Conservation (phyloP, 2,113 vertebrate species). For the Rattus rattus region DNA sequence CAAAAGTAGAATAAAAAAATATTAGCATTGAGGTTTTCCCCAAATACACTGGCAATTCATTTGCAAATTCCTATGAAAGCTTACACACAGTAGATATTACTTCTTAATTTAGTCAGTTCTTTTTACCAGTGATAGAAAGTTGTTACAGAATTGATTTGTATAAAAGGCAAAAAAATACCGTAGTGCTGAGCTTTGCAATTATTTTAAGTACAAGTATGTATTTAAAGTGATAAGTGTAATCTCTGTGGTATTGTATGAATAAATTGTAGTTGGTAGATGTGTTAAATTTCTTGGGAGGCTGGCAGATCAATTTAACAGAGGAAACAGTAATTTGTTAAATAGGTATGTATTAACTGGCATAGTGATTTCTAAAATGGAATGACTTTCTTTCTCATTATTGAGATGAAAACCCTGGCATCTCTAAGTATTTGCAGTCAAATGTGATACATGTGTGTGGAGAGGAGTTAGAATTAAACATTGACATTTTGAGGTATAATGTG, state of each 20-base stretch:
- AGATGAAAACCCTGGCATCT: neutral
- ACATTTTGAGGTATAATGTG: conserved; percentile 61
- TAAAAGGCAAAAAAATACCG: neutral
- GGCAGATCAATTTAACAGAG: conserved; percentile 15
- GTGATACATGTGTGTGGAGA: conserved; percentile 38
- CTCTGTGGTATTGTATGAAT: neutral
- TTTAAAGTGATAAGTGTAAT: conserved; percentile 17
- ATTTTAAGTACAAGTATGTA: neutral
- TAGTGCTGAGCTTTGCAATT: neutral
- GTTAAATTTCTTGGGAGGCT: conserved; percentile 25
- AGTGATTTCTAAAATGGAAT: conserved; percentile 27
- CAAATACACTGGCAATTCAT: neutral
- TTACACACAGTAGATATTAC: neutral
- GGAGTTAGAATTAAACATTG: conserved; percentile 41
- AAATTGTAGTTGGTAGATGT: neutral
- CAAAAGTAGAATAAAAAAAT: conserved; percentile 25
- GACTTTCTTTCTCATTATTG: neutral
- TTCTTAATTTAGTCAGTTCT: neutral
- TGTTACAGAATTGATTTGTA: neutral
- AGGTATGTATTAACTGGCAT: neutral
- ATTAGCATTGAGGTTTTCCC: neutral
- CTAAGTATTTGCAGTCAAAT: conserved; percentile 47
- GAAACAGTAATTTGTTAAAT: conserved; percentile 32
- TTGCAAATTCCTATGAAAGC: neutral
- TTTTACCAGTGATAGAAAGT: neutral